phyloP scores from a whole-genome alignment of 2,888 invertebrate species.

The Xestia rhomboidea region DNA sequence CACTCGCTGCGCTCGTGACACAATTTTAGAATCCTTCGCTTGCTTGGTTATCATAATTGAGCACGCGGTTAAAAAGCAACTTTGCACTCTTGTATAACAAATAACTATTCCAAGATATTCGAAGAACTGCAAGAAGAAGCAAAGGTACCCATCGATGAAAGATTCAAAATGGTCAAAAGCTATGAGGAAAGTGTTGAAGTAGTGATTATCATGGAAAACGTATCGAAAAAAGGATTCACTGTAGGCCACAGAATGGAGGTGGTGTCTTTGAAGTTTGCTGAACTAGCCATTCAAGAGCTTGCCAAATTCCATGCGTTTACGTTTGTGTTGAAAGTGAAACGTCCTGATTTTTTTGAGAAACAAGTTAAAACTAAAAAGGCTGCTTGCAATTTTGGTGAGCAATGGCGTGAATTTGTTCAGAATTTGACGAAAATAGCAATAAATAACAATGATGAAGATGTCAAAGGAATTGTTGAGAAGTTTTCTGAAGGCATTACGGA shows the following conservation, averaged over 20 bases:
- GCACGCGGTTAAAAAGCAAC: no score
- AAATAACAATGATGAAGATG: conserved; percentile 62
- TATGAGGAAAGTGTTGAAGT: conserved; percentile 72
- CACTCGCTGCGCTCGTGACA: no score
- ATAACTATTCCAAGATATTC: conserved; percentile 69
- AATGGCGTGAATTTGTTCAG: conserved; percentile 64
- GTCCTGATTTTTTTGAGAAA: conserved; percentile 72
- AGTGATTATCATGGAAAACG: conserved; percentile 77
- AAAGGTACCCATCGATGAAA: conserved; percentile 71
- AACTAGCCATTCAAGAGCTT: conserved; percentile 74
- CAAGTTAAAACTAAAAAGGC: conserved; percentile 67
- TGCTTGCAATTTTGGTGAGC: conserved; percentile 64
- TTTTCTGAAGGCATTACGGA: conserved; percentile 61
- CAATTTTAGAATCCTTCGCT: no score
- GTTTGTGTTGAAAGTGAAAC: conserved; percentile 71
- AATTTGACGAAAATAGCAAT: conserved; percentile 63
- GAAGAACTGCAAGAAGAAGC: conserved; percentile 74
- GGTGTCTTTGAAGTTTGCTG: conserved; percentile 73
- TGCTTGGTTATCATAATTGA: no score
- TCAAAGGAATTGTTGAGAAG: conserved; percentile 63
- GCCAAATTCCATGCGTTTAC: conserved; percentile 80
- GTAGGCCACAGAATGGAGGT: conserved; percentile 73
- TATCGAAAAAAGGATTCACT: conserved; percentile 73
- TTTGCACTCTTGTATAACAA: no score
- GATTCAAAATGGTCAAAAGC: conserved; percentile 72